A percentile compares a stretch with the other conserved stretches of the same genome.
Conservation (phyloP, 2,113 vertebrate genomes). For the Epinephelus moara region DNA sequence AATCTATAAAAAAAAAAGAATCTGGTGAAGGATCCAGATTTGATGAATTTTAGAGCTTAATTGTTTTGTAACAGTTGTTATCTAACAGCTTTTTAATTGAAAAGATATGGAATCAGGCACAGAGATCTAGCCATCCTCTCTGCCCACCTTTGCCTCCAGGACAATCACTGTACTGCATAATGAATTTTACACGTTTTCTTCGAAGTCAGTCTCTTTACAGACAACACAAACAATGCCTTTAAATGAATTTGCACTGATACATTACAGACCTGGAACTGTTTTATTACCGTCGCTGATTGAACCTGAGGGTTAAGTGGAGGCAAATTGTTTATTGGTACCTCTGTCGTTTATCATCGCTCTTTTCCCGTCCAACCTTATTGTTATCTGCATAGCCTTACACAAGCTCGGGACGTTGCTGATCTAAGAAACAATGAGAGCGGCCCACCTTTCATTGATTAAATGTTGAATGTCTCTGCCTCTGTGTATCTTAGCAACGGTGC, state of each 20-base stretch:
- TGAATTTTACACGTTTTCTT: not conserved
- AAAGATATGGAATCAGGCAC: not conserved
- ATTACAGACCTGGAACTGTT: not conserved
- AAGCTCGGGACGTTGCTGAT: slow-evolving; percentile 6
- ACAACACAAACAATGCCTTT: not conserved
- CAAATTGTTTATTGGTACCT: not conserved
- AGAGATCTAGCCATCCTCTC: not conserved
- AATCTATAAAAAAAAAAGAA: not conserved
- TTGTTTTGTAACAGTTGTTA: not conserved
- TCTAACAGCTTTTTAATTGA: not conserved
- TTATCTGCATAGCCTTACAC: slow-evolving; percentile 26
- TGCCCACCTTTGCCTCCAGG: not conserved
- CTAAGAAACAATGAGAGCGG: slow-evolving; percentile 10
- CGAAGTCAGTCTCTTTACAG: not conserved
- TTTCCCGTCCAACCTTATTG: not conserved
- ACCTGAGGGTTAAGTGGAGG: not conserved
- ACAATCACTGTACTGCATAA: not conserved
- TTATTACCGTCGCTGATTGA: not conserved
- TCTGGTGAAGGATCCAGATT: not conserved
- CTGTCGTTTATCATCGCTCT: not conserved
- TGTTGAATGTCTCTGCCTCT: slow-evolving; percentile 49
- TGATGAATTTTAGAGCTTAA: not conserved
- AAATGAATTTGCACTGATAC: not conserved
- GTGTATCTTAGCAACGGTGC: slow-evolving; percentile 77
- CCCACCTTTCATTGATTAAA: slow-evolving; percentile 68